Evolutionary conservation across 1,140 invertebrate genomes (phyloP).

Genomic region (Battus philenor): DNA sequence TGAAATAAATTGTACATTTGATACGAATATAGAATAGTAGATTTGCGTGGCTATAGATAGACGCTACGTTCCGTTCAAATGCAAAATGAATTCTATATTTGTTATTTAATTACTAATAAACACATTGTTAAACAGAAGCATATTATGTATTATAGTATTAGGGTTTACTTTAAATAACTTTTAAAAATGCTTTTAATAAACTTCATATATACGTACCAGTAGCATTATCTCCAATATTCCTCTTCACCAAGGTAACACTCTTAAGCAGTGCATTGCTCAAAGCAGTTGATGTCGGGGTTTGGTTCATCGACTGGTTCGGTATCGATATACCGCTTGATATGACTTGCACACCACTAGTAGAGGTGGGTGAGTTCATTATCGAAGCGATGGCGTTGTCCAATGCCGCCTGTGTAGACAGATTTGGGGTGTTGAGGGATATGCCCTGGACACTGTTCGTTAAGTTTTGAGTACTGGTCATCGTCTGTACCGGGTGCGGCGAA

Average conservation of each 20-base stretch:
- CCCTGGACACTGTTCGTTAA: conserved; percentile 59
- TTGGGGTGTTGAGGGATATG: conserved; percentile 49
- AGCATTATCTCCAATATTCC: conserved; percentile 44
- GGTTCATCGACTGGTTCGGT: conserved; percentile 22
- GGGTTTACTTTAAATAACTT: no score
- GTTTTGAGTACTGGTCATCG: conserved; percentile 38
- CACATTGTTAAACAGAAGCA: no score
- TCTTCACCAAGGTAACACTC: conserved; percentile 57
- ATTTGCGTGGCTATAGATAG: no score
- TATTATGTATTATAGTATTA: no score
- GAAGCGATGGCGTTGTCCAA: conserved; percentile 58
- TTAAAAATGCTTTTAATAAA: no score
- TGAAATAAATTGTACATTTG: no score
- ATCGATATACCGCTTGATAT: conserved; percentile 49
- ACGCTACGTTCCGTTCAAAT: no score
- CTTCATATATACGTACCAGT: conserved; percentile 51
- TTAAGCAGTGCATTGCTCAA: conserved; percentile 45
- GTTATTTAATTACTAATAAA: no score
- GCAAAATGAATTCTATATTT: no score
- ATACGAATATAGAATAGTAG: no score
- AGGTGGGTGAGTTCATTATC: conserved; percentile 54
- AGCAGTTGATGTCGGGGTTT: conserved; percentile 29
- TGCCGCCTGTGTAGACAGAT: conserved; percentile 46
- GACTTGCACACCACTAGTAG: conserved; percentile 47
- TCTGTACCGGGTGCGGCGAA: conserved; percentile 40